Conservation (phyloP, 1,140 invertebrate genomes). For the Schmidtea mediterranea region DNA sequence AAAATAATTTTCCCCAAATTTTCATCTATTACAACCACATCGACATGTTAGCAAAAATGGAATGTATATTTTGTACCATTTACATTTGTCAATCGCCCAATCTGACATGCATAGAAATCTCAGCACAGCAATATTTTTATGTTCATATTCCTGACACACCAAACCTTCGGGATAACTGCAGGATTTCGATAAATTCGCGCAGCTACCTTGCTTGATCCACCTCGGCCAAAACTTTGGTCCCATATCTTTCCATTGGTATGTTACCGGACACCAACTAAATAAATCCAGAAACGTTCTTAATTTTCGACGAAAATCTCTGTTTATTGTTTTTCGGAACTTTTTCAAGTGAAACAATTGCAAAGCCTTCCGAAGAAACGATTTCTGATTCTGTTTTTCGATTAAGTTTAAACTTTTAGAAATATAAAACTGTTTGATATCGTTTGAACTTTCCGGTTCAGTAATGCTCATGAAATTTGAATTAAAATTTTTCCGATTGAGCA, state of each 20-base stretch:
- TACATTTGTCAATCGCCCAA: background rate
- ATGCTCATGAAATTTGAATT: no score
- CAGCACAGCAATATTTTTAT: background rate
- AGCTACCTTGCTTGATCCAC: background rate
- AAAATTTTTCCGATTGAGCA: no score
- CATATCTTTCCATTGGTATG: background rate
- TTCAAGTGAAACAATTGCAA: no score
- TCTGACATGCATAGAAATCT: background rate
- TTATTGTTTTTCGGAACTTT: no score
- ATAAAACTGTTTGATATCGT: no score
- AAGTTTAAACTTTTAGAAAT: no score
- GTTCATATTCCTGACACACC: background rate
- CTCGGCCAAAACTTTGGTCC: constrained; percentile 2
- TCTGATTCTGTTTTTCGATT: no score
- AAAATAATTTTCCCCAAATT: background rate
- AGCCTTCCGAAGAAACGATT: no score
- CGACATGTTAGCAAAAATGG: background rate
- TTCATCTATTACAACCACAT: background rate
- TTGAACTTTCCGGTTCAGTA: no score
- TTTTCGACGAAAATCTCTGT: no score
- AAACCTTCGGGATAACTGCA: background rate
- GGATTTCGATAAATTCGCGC: background rate
- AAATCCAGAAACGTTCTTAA: no score
- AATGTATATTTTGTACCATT: constrained; percentile 3
- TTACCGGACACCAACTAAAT: background rate